Evolutionary conservation across 2,888 invertebrate genomes (phyloP).

Genomic region (Drosophila eohydei): DNA sequence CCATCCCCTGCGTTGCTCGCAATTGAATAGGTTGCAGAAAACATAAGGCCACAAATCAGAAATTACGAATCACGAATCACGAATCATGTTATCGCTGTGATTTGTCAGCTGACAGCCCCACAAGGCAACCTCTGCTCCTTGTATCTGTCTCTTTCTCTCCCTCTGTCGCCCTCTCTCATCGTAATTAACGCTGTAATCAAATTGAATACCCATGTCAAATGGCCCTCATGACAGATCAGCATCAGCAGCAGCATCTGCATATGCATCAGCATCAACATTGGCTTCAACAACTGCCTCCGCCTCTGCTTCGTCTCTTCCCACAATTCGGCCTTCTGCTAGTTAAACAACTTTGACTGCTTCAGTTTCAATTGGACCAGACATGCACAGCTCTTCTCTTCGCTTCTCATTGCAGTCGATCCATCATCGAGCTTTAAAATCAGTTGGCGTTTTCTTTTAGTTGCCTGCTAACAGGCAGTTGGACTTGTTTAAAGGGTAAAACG

Average conservation of each 20-base stretch:
- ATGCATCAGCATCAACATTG: conserved; percentile 30
- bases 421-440: conserved; percentile 52
- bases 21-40: conserved; percentile 50
- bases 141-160: not conserved
- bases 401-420: conserved; percentile 53
- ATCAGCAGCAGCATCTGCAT: conserved; percentile 50
- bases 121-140: conserved; percentile 21
- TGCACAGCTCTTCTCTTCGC: conserved; percentile 32
- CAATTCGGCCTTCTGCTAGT: conserved; percentile 61
- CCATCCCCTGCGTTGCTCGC: not conserved
- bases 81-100: conserved; percentile 70
- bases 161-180: conserved; percentile 25
- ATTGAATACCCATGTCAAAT: conserved; percentile 65
- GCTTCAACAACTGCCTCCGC: conserved; percentile 14
- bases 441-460: conserved; percentile 38
- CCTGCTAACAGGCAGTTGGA: not conserved
- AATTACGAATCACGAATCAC: conserved; percentile 62
- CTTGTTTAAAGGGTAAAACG: conserved; percentile 10
- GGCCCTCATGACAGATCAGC: conserved; percentile 71
- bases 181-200: conserved; percentile 80
- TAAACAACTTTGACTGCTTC: conserved; percentile 51
- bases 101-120: conserved; percentile 59
- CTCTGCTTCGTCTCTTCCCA: conserved; percentile 48
- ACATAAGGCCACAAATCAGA: conserved; percentile 61
- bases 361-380: conserved; percentile 49